Conservation (phyloP, 2,888 invertebrate genomes). For the Alitta virens region DNA sequence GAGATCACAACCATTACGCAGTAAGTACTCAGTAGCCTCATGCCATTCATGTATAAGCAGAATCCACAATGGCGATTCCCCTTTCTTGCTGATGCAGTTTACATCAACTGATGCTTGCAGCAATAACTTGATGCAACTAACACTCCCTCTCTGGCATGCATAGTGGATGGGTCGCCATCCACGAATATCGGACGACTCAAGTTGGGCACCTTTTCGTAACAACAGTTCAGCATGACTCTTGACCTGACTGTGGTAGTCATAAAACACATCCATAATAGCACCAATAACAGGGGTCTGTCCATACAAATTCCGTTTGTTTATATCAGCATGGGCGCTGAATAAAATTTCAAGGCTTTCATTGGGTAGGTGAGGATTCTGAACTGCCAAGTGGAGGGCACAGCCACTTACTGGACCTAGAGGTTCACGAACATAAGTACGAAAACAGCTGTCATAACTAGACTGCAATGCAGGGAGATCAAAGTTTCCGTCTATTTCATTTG, state of each 20-base stretch:
- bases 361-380: constrained; percentile 62
- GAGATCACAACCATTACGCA: constrained; percentile 21
- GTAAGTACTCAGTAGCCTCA: constrained; percentile 16
- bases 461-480: constrained; percentile 13
- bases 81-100: constrained; percentile 1
- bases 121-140: constrained; percentile 19
- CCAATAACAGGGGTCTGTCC: constrained; percentile 25
- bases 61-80: constrained; percentile 22
- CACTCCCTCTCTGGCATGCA: constrained; percentile 21
- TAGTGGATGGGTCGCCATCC: constrained; percentile 25
- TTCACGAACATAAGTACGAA: constrained; percentile 20
- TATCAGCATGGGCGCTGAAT: constrained; percentile 76
- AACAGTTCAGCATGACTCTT: constrained; percentile 20
- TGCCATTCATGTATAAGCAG: constrained; percentile 20
- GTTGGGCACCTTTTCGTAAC: constrained; percentile 8
- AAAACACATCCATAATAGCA: constrained; percentile 21
- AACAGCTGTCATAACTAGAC: constrained; percentile 7
- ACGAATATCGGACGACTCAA: constrained; percentile 8
- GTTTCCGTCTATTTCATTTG: constrained; percentile 3
- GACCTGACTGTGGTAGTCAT: constrained; percentile 25
- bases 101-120: constrained; percentile 16
- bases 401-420: constrained; percentile 24
- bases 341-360: constrained; percentile 69
- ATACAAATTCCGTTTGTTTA: constrained; percentile 44
- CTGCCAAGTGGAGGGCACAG: constrained; percentile 20